phyloP scores from a whole-genome alignment of 2,888 invertebrate genomes.

The Proisotoma minuta region DNA sequence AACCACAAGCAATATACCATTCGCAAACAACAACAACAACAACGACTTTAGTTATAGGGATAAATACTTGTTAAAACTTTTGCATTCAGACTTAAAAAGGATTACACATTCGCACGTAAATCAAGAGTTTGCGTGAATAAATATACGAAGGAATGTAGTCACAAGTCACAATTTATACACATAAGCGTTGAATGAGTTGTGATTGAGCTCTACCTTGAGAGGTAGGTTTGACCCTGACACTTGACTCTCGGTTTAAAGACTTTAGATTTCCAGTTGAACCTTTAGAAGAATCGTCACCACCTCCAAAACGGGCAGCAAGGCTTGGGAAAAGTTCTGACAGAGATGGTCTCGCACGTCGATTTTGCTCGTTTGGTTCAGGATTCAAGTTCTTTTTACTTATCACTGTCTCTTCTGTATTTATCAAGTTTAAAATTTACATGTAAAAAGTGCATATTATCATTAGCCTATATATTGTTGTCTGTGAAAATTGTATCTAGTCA shows the following conservation, averaged over 20 bases:
- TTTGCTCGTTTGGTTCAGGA: conserved; percentile 40
- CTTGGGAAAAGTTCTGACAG: conserved; percentile 47
- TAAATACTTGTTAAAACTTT: too few relatives aligned
- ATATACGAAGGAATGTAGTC: too few relatives aligned
- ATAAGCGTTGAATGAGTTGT: too few relatives aligned
- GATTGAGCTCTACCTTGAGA: conserved; percentile 43
- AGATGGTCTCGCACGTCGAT: conserved; percentile 45
- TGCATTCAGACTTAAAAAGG: too few relatives aligned
- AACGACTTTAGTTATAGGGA: too few relatives aligned
- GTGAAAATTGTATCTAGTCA: not conserved
- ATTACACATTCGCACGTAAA: too few relatives aligned
- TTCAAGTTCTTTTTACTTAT: conserved; percentile 44
- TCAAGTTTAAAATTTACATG: not conserved
- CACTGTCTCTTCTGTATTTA: conserved; percentile 32
- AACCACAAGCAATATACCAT: too few relatives aligned
- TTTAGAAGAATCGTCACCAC: conserved; percentile 39
- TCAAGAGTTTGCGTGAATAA: too few relatives aligned
- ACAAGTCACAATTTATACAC: too few relatives aligned
- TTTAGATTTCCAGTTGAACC: conserved; percentile 43
- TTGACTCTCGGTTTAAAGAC: conserved; percentile 44
- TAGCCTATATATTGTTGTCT: not conserved
- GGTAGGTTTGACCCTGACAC: conserved; percentile 46
- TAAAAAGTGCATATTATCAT: too few relatives aligned
- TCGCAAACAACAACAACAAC: too few relatives aligned
- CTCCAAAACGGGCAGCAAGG: conserved; percentile 46